Conservation (phyloP, 2,888 invertebrate species). For the Xestia rhomboidea region DNA sequence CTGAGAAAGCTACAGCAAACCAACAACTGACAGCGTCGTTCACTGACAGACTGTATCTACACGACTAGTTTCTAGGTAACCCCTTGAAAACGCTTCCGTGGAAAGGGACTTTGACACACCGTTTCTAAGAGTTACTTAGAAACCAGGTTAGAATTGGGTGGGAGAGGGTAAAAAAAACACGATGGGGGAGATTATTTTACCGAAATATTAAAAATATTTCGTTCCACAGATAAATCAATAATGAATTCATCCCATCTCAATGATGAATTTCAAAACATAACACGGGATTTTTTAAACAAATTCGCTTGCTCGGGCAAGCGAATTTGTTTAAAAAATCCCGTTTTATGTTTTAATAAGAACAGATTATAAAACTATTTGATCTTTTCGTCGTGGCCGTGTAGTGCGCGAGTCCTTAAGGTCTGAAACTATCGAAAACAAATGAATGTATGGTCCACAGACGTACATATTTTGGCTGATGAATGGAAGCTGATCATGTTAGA, state of each 20-base stretch:
- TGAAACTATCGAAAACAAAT: neutral
- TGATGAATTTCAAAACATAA: too few species aligned
- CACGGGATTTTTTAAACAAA: too few species aligned
- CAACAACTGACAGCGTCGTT: neutral
- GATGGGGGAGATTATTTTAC: too few species aligned
- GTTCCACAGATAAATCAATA: too few species aligned
- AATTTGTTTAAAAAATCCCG: too few species aligned
- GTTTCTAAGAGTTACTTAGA: neutral
- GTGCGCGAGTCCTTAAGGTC: accelerated
- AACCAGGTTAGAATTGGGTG: too few species aligned
- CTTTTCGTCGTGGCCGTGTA: neutral
- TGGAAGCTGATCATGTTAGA: neutral
- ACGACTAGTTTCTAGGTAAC: neutral
- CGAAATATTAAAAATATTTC: too few species aligned
- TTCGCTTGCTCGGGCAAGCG: too few species aligned
- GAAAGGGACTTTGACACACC: neutral
- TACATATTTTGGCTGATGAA: neutral
- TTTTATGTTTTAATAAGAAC: too few species aligned
- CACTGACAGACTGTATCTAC: neutral
- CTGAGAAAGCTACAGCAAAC: neutral
- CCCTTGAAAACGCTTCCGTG: neutral
- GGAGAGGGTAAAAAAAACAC: too few species aligned
- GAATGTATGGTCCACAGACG: neutral
- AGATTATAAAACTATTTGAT: too few species aligned
- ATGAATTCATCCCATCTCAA: too few species aligned